Base-by-base conservation (phyloP, 2,797 vertebrate species). In the Phalloptychus januarius region DNA sequence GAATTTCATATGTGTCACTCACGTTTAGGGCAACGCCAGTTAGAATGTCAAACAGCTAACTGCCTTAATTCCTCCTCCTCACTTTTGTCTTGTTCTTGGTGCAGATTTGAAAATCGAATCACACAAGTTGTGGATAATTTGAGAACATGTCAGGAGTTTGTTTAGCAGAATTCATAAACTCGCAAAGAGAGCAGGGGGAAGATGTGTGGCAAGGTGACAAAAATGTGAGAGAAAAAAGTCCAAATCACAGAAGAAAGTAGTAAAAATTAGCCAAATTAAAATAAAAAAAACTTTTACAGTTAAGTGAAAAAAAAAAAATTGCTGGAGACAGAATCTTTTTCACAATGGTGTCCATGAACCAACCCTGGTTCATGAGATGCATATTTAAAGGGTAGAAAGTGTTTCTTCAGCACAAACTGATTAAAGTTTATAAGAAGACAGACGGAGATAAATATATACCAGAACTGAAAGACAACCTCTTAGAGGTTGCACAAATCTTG, bases 51-150 rank as follows among this genome's bases (percentile, higher is more conserved):
- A 94, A 94, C 83, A 89, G 77, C 67, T 76, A 88, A 90, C 79
- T 85, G 75, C 75, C 76, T 86, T 89, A 84, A 88, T 90, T 89
- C 88, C 84, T 83, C 79, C 84, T 86, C 83, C 82, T 80, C 77
- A 56, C 72, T 77, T 42, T 38, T 38, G 11, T 15, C 16, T 42
- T 25, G 65, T 42, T 25, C 23, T n/a, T n/a, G 65, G 10, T 69
- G 38, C 0, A 4, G 38, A 42, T n/a, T 40, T 91, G 90, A 87
- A 93, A 95, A 94, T 84, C 83, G 91, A 95, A 95, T 95, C 92
- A 93, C 89, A 52, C 86, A 91, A 94, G 89, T 86, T 89, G 78
- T 91, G 91, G 94, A 94, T 92, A 91, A 93, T 94, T 94, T 91
- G 86, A 90, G 86, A 80, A 83, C 74, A 72, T n/a, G 85, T 12